These are phyloP conservation scores for Wasmannia auropunctata DNA, from an alignment of 1,140 invertebrate species.

Conservation along the genomic window DNA sequence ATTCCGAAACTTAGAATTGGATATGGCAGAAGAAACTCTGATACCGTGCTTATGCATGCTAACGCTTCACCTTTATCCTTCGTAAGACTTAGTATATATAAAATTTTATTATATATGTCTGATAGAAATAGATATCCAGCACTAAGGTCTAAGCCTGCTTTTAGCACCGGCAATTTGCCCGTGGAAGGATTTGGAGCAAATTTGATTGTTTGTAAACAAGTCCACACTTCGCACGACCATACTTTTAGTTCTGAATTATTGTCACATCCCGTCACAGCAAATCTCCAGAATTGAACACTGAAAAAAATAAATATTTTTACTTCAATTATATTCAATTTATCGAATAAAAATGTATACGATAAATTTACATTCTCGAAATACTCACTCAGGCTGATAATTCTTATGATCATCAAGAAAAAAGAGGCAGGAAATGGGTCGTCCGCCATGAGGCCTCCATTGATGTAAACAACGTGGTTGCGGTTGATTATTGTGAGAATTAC, in stretches of 20 bases:
- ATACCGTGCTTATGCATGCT: conserved; percentile 89
- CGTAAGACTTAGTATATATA: conserved; percentile 92
- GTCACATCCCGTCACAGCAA: conserved; percentile 95
- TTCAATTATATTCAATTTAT: not conserved
- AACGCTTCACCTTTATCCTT: conserved; percentile 85
- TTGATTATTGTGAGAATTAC: conserved; percentile 69
- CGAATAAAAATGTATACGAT: not conserved
- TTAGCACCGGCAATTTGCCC: conserved; percentile 86
- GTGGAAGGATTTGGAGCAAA: conserved; percentile 86
- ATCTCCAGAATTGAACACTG: conserved; percentile 97
- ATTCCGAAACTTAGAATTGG: conserved; percentile 95
- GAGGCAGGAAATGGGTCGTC: conserved; percentile 92
- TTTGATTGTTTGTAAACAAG: conserved; percentile 94
- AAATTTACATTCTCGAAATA: conserved; percentile 65
- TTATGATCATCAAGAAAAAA: conserved; percentile 97
- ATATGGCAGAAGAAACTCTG: conserved; percentile 93
- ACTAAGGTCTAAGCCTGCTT: conserved; percentile 93
- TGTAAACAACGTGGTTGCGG: conserved; percentile 91
- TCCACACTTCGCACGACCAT: conserved; percentile 97
- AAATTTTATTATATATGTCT: conserved; percentile 91
- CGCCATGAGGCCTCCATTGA: conserved; percentile 95
- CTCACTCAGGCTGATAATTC: conserved; percentile 93
- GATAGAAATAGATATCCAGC: conserved; percentile 94
- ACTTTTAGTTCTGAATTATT: conserved; percentile 96
- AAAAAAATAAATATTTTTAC: conserved; percentile 72